Evolutionary conservation across 2,888 invertebrate genomes (phyloP), one percentile per base, ranked within the genome.

Genomic region (Monopis laevigella): DNA sequence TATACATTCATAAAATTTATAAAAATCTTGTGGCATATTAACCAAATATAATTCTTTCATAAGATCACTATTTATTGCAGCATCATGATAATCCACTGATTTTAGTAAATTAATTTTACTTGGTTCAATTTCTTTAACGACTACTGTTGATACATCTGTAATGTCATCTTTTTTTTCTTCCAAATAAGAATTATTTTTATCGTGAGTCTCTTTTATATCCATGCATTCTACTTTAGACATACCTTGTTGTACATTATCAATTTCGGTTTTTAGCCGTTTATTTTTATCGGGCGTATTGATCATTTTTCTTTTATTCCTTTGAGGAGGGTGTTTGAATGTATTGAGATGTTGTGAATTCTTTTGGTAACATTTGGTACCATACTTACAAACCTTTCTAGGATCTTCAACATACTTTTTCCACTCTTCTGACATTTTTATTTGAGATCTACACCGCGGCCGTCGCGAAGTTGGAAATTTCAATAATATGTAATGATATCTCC

Each of bases 21-120:
- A 95, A 64, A 96, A 96, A 65, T 96, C 96, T n/a, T 83, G 62
- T 0, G 96, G 96, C 93, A 96, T 94, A 46, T 90, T 85, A 0
- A 92, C 85, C 18, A 93, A 65, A 65, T 95, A 96, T 49, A 91
- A 85, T 41, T 88, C 82, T 51, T 88, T 86, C 36, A 93, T 86
- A 48, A 82, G 10, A 7, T 32, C 17, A 10, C 17, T 63, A 50
- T 83, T 80, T 36, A 65, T 62, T 16, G 81, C 68, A 39, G 73
- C 64, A 51, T 83, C 62, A 54, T 82, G 64, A 44, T 53, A 63
- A 55, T 63, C 48, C 54, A 78, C 30, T 51, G 48, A 62, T 49
- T 55, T 62, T 52, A 45, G 67, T 56, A 56, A 54, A 48, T 44
- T 56, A 52, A 7, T 59, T 59, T 12, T 58, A 53, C 35, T 57